Percentiles rank a stretch among this genome's conserved stretches.
Conservation (phyloP, 2,113 vertebrate species). For the Scalopus aquaticus region DNA sequence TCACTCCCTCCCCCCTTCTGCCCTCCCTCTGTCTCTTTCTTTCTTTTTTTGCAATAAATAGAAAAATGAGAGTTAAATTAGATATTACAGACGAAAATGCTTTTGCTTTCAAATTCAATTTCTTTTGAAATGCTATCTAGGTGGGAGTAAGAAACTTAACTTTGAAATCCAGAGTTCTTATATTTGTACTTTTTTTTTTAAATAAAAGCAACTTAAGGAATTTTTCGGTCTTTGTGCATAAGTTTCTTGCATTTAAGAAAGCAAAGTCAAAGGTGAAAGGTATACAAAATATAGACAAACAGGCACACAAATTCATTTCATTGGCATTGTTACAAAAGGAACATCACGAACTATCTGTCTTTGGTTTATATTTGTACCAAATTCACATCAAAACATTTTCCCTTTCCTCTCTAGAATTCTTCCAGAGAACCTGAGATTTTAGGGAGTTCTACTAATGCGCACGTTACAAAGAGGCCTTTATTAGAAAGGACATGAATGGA, state of each 20-base stretch:
- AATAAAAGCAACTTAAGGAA: constrained; percentile 65
- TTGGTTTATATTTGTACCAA: constrained; percentile 60
- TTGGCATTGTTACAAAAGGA: constrained; percentile 20
- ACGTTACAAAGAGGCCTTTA: constrained; percentile 70
- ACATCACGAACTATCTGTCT: not conserved
- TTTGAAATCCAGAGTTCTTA: constrained; percentile 70
- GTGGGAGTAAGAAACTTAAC: constrained; percentile 46
- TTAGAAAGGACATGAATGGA: constrained; percentile 68
- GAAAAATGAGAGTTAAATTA: constrained; percentile 77
- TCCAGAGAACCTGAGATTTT: constrained; percentile 61
- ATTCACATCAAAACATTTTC: not conserved
- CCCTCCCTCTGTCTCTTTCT: not conserved
- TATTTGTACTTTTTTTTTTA: constrained; percentile 46
- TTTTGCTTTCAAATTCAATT: constrained; percentile 74
- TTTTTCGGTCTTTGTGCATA: constrained; percentile 58
- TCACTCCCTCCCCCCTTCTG: not conserved
- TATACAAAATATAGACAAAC: constrained; percentile 59
- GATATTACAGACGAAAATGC: constrained; percentile 46
- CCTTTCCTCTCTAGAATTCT: constrained; percentile 51
- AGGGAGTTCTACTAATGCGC: constrained; percentile 57
- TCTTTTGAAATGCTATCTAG: constrained; percentile 66
- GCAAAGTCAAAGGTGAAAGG: constrained; percentile 43
- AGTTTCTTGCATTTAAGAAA: constrained; percentile 65
- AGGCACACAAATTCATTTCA: constrained; percentile 7
- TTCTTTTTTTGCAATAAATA: constrained; percentile 59